These are phyloP conservation scores for Dascyllus trimaculatus DNA, from an alignment of 2,113 vertebrate species.

Conservation along the genomic window DNA sequence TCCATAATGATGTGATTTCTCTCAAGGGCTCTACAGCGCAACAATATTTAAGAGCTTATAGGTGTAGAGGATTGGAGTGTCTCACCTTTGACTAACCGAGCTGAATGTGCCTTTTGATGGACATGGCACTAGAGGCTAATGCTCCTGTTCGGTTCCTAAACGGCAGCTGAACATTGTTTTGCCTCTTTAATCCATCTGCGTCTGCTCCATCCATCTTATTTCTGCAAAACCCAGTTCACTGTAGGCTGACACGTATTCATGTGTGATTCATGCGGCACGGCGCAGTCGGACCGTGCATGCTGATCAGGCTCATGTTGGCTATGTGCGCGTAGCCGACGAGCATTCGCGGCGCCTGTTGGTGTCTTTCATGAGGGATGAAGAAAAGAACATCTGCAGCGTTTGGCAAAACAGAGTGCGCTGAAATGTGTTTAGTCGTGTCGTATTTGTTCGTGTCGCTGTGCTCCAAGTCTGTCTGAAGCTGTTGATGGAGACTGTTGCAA, in stretches of 20 bases:
- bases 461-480: conserved; percentile 1
- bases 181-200: background rate
- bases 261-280: conserved; percentile 23
- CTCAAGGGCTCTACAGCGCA: background rate
- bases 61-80: background rate
- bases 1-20: background rate
- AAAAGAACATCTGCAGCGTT: background rate
- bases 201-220: background rate
- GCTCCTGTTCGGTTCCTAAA: background rate
- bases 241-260: background rate
- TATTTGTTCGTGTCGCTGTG: conserved; percentile 38
- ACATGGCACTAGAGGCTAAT: background rate
- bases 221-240: background rate
- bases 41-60: background rate
- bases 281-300: conserved; percentile 17
- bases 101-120: background rate
- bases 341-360: conserved; percentile 33
- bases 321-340: conserved; percentile 1
- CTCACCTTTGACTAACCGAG: conserved; percentile 12
- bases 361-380: conserved; percentile 19
- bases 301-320: conserved; percentile 22
- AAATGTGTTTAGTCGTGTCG: conserved; percentile 43
- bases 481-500: background rate
- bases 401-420: conserved; percentile 34
- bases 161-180: background rate